Percentiles rank a stretch among this genome's conserved stretches.
Evolutionary conservation across 2,113 vertebrate species (phyloP).

Genomic region (Callipepla squamata): DNA sequence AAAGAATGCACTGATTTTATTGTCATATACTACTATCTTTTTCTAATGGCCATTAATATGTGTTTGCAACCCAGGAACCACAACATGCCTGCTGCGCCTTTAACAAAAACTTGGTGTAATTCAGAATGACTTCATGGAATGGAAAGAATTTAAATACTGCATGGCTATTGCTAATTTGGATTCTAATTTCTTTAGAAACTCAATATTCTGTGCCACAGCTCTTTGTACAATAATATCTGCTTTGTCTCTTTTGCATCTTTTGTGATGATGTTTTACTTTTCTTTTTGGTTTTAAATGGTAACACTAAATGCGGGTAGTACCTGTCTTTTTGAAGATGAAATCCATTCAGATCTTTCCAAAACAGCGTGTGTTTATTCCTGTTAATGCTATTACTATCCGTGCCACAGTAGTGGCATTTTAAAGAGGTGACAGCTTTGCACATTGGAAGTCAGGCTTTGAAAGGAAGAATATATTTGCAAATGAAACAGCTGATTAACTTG

Average conservation of each 20-base stretch:
- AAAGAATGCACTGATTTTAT: neutral
- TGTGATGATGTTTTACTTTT: neutral
- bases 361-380: neutral
- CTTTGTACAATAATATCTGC: conserved; percentile 5
- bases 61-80: conserved; percentile 24
- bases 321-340: neutral
- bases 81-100: neutral
- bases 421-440: conserved; percentile 12
- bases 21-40: neutral
- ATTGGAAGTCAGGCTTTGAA: conserved; percentile 20
- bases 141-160: conserved; percentile 22
- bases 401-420: neutral
- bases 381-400: neutral
- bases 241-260: neutral
- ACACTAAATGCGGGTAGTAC: neutral
- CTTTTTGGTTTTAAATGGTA: neutral
- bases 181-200: conserved; percentile 52
- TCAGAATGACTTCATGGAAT: neutral
- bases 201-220: conserved; percentile 24
- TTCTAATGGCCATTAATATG: conserved; percentile 19
- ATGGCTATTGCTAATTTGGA: conserved; percentile 21
- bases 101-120: conserved; percentile 9
- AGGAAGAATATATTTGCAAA: conserved; percentile 34
- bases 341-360: neutral
- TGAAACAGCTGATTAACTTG: conserved; percentile 44